phyloP scores from a whole-genome alignment of 2,113 vertebrate genomes.

The Pelvicachromis taeniatus region DNA sequence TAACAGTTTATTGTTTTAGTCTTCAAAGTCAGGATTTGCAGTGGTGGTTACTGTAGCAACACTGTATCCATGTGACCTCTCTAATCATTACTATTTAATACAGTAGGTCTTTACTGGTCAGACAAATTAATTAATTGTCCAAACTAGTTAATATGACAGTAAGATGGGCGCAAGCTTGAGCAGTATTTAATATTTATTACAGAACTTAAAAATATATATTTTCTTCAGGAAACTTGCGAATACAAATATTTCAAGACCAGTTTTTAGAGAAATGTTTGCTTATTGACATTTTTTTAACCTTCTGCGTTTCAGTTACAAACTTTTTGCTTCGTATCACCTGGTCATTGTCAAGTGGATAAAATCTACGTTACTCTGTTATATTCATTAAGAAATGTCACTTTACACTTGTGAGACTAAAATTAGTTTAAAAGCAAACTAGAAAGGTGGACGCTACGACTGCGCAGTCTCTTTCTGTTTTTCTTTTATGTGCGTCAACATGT shows the following conservation, averaged over 20 bases:
- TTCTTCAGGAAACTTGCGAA: neutral
- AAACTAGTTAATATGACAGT: neutral
- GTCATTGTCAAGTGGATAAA: neutral
- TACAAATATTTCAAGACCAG: neutral
- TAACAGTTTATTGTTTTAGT: neutral
- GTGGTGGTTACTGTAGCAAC: neutral
- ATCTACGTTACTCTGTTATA: neutral
- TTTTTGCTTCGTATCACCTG: neutral
- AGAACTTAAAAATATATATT: rapidly evolving
- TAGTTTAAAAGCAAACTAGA: neutral
- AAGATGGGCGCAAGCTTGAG: neutral
- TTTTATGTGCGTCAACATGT: neutral
- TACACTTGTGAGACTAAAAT: neutral
- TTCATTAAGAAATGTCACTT: neutral
- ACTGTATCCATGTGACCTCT: neutral
- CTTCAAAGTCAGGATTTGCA: neutral
- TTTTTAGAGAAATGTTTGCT: neutral
- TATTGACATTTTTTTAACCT: neutral
- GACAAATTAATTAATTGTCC: neutral
- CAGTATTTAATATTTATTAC: neutral
- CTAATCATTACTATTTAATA: neutral
- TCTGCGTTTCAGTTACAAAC: neutral
- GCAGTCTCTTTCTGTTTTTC: neutral
- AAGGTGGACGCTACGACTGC: neutral
- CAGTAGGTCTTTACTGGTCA: neutral